Percentiles rank a stretch among this genome's conserved stretches.
Conservation (phyloP, 2,888 invertebrate genomes). For the Yponomeuta plumbellus region DNA sequence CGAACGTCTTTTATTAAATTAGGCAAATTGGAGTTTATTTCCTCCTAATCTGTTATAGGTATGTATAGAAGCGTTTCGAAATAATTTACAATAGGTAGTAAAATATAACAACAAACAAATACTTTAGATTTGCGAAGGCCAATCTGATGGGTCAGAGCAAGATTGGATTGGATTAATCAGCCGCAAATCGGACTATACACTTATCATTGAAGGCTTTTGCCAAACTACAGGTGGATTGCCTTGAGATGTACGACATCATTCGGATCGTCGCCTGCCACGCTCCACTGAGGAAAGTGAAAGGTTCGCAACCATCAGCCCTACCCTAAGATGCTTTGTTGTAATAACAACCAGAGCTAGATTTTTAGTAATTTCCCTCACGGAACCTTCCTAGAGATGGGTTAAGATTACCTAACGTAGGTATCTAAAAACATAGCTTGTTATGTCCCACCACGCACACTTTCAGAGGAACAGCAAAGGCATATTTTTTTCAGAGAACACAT, state of each 20-base stretch:
- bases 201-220: constrained; percentile 38
- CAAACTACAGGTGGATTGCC: constrained; percentile 37
- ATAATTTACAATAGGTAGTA: not conserved
- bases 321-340: constrained; percentile 15
- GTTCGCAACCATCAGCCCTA: constrained; percentile 26
- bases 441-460: too few relatives aligned
- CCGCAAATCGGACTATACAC: constrained; percentile 31
- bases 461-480: too few relatives aligned
- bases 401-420: not conserved
- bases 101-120: too few relatives aligned
- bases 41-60: not conserved
- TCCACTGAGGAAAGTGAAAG: constrained; percentile 46
- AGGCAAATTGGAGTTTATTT: not conserved
- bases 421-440: too few relatives aligned
- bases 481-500: too few relatives aligned
- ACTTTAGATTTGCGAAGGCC: not conserved
- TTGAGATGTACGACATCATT: constrained; percentile 37
- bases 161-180: constrained; percentile 49
- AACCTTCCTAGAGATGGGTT: not conserved
- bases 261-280: constrained; percentile 39
- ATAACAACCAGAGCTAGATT: not conserved
- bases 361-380: not conserved
- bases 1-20: not conserved
- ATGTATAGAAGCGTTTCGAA: not conserved
- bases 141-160: constrained; percentile 49